These are phyloP conservation scores for Neodiprion fabricii DNA, from an alignment of 1,140 invertebrate species.

Conservation along the genomic window DNA sequence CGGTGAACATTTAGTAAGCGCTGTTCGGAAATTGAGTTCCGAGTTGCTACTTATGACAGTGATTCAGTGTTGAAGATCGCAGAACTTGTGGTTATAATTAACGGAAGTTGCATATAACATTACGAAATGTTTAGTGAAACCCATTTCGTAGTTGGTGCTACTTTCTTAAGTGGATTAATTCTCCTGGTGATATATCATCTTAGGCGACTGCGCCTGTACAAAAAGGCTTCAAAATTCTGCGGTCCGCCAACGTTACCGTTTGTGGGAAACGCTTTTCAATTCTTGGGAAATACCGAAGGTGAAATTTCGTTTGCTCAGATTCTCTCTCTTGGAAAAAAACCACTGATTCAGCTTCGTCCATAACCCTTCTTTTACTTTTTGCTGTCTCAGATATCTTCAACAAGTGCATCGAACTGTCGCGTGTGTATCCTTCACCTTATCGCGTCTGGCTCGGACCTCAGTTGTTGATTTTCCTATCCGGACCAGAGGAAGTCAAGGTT, in stretches of 20 bases:
- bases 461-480: constrained; percentile 44
- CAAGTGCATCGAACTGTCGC: background rate
- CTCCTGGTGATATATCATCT: background rate
- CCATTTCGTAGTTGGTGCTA: no score
- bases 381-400: background rate
- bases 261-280: constrained; percentile 63
- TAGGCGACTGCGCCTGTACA: background rate
- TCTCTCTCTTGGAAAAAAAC: no score
- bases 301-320: constrained; percentile 29
- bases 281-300: constrained; percentile 59
- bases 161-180: no score
- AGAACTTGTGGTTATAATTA: no score
- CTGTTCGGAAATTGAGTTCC: no score
- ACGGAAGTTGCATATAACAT: no score
- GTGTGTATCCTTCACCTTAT: background rate
- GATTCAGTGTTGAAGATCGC: no score
- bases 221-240: background rate
- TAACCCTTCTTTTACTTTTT: no score
- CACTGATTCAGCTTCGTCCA: no score
- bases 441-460: constrained; percentile 34
- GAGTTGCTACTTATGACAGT: no score
- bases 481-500: constrained; percentile 49
- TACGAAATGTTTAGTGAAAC: no score
- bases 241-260: constrained; percentile 51
- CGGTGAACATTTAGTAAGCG: no score